phyloP scores from a whole-genome alignment of 2,113 vertebrate species.

The Apeltes quadracus region DNA sequence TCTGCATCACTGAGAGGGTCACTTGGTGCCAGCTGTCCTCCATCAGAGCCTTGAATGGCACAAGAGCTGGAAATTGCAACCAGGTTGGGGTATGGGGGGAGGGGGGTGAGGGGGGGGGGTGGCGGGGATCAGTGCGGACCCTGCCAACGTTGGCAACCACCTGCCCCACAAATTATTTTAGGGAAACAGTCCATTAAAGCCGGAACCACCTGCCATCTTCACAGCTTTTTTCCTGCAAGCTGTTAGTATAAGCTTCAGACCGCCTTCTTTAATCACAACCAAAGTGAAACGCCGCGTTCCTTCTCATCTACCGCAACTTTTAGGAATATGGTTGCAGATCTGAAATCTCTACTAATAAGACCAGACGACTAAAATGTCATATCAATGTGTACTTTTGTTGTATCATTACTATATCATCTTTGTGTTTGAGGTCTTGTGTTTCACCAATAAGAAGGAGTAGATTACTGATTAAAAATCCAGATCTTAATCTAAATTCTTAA shows the following conservation, averaged over 20 bases:
- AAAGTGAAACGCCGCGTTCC: not conserved
- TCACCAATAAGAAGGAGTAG: not conserved
- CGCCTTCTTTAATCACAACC: not conserved
- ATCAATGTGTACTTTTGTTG: not conserved
- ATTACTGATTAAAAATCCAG: not conserved
- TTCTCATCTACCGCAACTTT: not conserved
- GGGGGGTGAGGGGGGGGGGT: too few species aligned
- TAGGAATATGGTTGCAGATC: not conserved
- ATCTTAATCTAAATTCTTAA: not conserved
- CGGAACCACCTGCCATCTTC: constrained; percentile 56
- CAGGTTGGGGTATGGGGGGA: constrained; percentile 4
- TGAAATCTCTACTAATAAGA: not conserved
- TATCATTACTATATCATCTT: not conserved
- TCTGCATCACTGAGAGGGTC: constrained; percentile 30
- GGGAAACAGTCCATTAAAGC: constrained; percentile 60
- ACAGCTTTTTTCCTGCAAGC: constrained; percentile 21
- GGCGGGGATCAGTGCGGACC: constrained; percentile 31
- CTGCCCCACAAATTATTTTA: constrained; percentile 42
- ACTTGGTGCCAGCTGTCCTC: constrained; percentile 49
- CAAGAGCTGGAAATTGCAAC: constrained; percentile 22
- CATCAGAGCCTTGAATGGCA: constrained; percentile 47
- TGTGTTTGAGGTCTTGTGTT: not conserved
- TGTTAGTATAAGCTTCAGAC: constrained; percentile 32
- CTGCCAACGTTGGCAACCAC: constrained; percentile 48
- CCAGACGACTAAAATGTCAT: not conserved